Conservation (phyloP, 2,888 invertebrate species). For the Diloba caeruleocephala region DNA sequence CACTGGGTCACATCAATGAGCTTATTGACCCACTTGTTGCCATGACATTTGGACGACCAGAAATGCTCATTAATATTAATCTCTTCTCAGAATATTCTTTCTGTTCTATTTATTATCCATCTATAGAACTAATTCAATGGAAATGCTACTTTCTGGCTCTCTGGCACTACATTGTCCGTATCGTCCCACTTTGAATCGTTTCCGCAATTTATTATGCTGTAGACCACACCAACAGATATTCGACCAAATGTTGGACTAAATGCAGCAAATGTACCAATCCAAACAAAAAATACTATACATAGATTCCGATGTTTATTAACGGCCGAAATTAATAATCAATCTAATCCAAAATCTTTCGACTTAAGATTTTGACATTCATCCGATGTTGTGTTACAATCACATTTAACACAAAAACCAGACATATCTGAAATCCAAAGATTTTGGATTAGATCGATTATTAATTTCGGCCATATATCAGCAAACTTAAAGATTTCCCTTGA, state of each 20-base stretch:
- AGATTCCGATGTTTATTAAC: constrained; percentile 25
- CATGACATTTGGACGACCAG: constrained; percentile 46
- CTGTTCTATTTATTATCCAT: constrained; percentile 63
- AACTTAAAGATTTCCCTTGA: constrained; percentile 50
- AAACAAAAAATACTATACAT: constrained; percentile 11
- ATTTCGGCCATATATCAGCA: constrained; percentile 24
- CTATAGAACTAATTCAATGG: constrained; percentile 58
- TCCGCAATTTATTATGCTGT: constrained; percentile 35
- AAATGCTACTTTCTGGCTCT: constrained; percentile 51
- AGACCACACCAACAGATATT: constrained; percentile 26
- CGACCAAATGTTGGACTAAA: constrained; percentile 20
- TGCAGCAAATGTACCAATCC: constrained; percentile 2
- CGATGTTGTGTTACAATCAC: no score
- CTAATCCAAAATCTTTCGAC: no score
- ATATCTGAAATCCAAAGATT: no score
- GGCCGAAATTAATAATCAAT: no score
- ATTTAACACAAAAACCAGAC: no score
- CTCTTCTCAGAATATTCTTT: constrained; percentile 60
- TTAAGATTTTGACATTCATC: no score
- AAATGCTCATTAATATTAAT: constrained; percentile 63
- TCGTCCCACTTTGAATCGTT: constrained; percentile 39
- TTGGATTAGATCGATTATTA: no score
- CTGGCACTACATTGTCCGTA: constrained; percentile 46
- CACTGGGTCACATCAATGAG: constrained; percentile 26
- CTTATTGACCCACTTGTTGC: constrained; percentile 50